phyloP scores from a whole-genome alignment of 2,888 invertebrate genomes.

The Caenorhabditis zanzibari region DNA sequence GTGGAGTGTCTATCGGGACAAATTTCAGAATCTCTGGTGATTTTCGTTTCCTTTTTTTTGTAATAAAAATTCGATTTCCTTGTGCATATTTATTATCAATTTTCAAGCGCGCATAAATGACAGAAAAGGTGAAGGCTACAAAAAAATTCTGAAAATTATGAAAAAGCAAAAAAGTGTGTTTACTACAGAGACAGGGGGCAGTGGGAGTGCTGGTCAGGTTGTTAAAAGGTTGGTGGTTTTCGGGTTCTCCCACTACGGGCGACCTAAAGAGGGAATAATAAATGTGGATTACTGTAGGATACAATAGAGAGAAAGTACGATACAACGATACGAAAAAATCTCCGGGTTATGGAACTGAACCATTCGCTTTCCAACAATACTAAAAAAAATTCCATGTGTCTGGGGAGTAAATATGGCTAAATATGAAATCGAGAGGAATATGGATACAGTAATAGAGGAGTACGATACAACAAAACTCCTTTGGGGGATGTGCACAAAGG shows the following conservation, averaged over 20 bases:
- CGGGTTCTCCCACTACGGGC: slow-evolving; percentile 61
- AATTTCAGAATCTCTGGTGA: slow-evolving; percentile 41
- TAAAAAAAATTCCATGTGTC: slow-evolving; percentile 51
- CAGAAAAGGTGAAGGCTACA: slow-evolving; percentile 2
- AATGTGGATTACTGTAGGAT: not conserved
- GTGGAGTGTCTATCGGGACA: slow-evolving; percentile 44
- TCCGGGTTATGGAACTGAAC: slow-evolving; percentile 46
- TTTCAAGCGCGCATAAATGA: slow-evolving; percentile 53
- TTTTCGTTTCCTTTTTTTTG: no score
- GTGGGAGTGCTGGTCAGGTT: slow-evolving; percentile 55
- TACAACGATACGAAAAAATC: not conserved
- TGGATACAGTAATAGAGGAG: not conserved
- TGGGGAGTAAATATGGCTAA: slow-evolving; percentile 9
- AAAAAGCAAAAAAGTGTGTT: not conserved
- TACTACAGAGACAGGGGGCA: slow-evolving; percentile 44
- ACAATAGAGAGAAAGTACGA: not conserved
- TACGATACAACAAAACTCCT: not conserved
- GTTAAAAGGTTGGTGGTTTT: not conserved
- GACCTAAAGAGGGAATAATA: slow-evolving; percentile 24
- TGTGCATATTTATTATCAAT: slow-evolving; percentile 57
- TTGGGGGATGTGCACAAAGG: not conserved
- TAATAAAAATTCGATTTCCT: slow-evolving; percentile 7
- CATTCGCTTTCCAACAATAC: slow-evolving; percentile 64
- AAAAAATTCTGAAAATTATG: not conserved
- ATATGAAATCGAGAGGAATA: not conserved